Conservation (phyloP, 1,140 invertebrate species). For the Pectinophora gossypiella region DNA sequence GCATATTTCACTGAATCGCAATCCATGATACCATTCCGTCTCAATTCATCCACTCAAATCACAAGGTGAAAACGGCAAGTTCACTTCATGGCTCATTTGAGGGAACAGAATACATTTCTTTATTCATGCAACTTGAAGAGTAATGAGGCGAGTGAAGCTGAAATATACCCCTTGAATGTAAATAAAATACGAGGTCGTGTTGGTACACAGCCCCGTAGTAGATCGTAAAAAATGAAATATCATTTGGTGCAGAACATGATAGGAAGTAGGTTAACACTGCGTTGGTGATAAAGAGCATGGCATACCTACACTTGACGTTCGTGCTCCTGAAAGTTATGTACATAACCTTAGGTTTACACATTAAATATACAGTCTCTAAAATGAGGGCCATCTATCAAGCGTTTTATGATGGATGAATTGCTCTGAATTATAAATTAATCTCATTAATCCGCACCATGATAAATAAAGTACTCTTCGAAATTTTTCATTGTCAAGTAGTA, state of each 20-base stretch:
- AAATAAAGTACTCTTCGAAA: too few relatives aligned
- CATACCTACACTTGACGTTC: too few relatives aligned
- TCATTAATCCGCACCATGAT: too few relatives aligned
- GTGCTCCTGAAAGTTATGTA: too few relatives aligned
- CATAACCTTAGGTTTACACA: too few relatives aligned
- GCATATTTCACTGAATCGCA: too few relatives aligned
- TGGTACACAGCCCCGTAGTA: not conserved
- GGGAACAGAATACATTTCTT: constrained; percentile 5
- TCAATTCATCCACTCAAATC: not conserved
- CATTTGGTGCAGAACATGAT: not conserved
- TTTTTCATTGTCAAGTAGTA: too few relatives aligned
- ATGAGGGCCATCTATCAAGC: too few relatives aligned
- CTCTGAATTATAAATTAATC: too few relatives aligned
- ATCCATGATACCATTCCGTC: too few relatives aligned
- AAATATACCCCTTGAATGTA: constrained; percentile 7
- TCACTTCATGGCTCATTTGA: not conserved
- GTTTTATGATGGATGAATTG: too few relatives aligned
- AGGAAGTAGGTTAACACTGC: not conserved
- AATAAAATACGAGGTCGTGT: constrained; percentile 13
- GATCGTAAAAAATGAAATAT: constrained; percentile 4
- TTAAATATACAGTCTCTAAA: too few relatives aligned
- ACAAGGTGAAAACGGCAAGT: not conserved
- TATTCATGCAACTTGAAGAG: not conserved
- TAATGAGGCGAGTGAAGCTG: not conserved
- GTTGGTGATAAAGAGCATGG: not conserved